Conservation (phyloP, 1,140 invertebrate species). For the Chironomus tepperi region DNA sequence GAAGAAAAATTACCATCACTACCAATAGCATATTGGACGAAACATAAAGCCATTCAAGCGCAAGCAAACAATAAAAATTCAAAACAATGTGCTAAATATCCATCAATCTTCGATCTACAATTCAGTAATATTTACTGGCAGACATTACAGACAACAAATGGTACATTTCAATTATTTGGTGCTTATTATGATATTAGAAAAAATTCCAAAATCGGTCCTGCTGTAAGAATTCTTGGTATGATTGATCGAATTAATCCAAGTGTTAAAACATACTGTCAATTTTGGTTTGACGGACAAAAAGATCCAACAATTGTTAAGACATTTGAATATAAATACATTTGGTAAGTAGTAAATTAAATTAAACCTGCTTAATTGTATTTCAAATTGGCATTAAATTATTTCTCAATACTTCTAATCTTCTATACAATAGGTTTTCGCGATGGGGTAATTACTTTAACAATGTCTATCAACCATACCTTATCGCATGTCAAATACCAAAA, state of each 20-base stretch:
- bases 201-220: slow-evolving; percentile 65
- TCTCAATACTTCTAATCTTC: no score
- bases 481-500: slow-evolving; percentile 77
- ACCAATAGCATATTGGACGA: slow-evolving; percentile 75
- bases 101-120: slow-evolving; percentile 76
- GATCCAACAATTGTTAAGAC: slow-evolving; percentile 70
- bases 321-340: slow-evolving; percentile 87
- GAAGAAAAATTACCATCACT: slow-evolving; percentile 66
- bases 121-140: slow-evolving; percentile 92
- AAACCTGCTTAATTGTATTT: not conserved
- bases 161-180: slow-evolving; percentile 80
- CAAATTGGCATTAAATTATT: no score
- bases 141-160: slow-evolving; percentile 65
- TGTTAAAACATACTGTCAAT: slow-evolving; percentile 73
- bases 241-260: slow-evolving; percentile 79
- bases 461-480: slow-evolving; percentile 83
- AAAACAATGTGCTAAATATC: slow-evolving; percentile 68
- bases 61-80: slow-evolving; percentile 56
- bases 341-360: slow-evolving; percentile 63
- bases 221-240: slow-evolving; percentile 81
- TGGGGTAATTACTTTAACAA: slow-evolving; percentile 92
- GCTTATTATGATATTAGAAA: slow-evolving; percentile 79
- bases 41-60: slow-evolving; percentile 60
- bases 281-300: slow-evolving; percentile 80
- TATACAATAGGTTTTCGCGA: not conserved